Evolutionary conservation across 1,140 invertebrate genomes (phyloP), one percentile per base, ranked within the genome.

Genomic region (Diplogasteroides magnus): DNA sequence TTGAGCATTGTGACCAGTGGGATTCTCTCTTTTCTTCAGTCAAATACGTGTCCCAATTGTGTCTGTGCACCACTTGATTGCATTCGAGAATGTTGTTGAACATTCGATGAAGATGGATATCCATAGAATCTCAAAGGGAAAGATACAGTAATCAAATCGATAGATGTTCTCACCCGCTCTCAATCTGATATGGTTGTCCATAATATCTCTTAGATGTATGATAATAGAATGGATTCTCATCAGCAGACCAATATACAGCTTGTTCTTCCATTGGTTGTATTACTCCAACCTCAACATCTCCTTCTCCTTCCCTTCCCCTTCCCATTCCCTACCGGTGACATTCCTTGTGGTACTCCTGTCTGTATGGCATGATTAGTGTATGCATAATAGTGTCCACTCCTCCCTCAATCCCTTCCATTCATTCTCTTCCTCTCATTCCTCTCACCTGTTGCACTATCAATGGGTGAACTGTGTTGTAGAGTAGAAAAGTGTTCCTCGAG

Each of bases 161-260:
- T n/a, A n/a, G 37, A 65, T 15, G 61, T 25, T 48, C 72, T 59
- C 32, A 82, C 59, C 77, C 78, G 14, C 76, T 69, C 58, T 76
- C 79, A 31, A 78, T 72, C 32, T 74, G 57, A 58, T 77, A 78
- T 19, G 79, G 80, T 67, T 81, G 79, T 13, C 74, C 74, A 56
- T 77, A 82, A 64, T 74, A 75, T 31, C 81, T 61, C 65, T 77
- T 78, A 19, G 80, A 83, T 26, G 78, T 76, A 48, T 81, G 81
- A 63, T 81, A 82, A 61, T 82, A 77, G 58, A 82, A 81, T 3
- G 80, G 80, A 74, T 82, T 82, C 61, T 82, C 80, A 60, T 83
- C 81, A 23, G 80, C 80, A 31, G 76, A 78, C 80, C 80, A 82
- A 61, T 82, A 82, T 1, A 82, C 68, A 6, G 82, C 80, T 65